Evolutionary conservation across 2,113 vertebrate species (phyloP).

Genomic region (cattle (Bos taurus)): DNA sequence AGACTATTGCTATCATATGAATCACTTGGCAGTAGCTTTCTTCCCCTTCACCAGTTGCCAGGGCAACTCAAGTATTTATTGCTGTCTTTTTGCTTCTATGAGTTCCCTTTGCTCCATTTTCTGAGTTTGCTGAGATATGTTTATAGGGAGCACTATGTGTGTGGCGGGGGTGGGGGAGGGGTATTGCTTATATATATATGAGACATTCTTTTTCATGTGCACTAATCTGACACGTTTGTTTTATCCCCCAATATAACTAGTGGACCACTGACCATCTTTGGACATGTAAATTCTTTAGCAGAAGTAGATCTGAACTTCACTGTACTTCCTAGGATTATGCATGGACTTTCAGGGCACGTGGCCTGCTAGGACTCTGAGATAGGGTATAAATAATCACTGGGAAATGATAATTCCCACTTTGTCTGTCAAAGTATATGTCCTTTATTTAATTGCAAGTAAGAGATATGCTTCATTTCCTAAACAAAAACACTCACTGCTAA

Average conservation of each 20-base stretch:
- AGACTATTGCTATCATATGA: neutral
- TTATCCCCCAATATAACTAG: neutral
- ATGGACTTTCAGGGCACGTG: neutral
- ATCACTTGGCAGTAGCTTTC: constrained; percentile 11
- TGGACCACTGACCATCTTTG: neutral
- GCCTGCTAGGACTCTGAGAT: neutral
- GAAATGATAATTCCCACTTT: neutral
- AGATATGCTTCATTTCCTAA: neutral
- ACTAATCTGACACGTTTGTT: neutral
- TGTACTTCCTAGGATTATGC: neutral
- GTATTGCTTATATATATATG: neutral
- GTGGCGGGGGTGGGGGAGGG: fast-evolving
- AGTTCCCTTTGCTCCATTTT: neutral
- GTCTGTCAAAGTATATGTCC: neutral
- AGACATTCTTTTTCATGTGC: neutral
- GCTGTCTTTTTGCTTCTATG: neutral
- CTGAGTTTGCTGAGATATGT: constrained; percentile 17
- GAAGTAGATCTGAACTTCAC: neutral
- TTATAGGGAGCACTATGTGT: neutral
- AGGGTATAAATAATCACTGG: neutral
- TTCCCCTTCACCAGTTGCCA: constrained; percentile 24
- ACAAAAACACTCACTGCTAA: neutral
- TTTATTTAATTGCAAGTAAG: neutral
- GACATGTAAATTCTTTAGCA: neutral
- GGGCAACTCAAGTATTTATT: constrained; percentile 28